Evolutionary conservation across 2,888 invertebrate species (phyloP).

Genomic region (Ormyrus thymus): DNA sequence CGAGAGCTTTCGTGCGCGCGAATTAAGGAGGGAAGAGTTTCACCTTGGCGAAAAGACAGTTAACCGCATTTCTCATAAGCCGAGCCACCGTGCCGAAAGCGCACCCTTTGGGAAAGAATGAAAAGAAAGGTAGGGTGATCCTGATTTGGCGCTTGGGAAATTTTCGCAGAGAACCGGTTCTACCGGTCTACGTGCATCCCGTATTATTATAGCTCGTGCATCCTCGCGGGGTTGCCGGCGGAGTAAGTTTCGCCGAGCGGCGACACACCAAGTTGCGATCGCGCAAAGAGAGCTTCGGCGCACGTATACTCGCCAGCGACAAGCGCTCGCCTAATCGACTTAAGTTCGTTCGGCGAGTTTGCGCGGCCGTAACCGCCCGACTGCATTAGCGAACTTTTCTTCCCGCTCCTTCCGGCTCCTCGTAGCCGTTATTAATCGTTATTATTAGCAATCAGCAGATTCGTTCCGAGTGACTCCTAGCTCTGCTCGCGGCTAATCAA

Average conservation of each 20-base stretch:
- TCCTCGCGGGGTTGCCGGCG: neutral
- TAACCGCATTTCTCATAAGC: constrained; percentile 71
- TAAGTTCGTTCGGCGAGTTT: constrained; percentile 46
- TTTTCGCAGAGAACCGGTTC: constrained; percentile 71
- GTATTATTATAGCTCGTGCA: neutral
- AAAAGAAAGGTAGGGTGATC: neutral
- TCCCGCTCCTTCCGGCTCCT: neutral
- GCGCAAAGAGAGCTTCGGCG: neutral
- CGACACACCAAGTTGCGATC: constrained; percentile 19
- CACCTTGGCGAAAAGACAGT: constrained; percentile 53
- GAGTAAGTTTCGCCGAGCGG: neutral
- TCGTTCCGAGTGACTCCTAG: constrained; percentile 9
- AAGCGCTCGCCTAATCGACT: constrained; percentile 32
- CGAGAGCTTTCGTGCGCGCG: constrained; percentile 37
- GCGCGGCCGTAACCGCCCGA: constrained; percentile 36
- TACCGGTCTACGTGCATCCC: constrained; percentile 62
- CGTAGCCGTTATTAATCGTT: constrained; percentile 28
- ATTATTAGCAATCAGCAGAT: neutral
- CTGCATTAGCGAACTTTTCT: constrained; percentile 3
- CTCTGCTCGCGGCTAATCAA: neutral
- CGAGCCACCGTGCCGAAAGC: constrained; percentile 46
- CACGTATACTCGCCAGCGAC: neutral
- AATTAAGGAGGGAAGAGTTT: constrained; percentile 14
- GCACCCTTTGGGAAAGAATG: constrained; percentile 55
- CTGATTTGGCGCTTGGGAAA: constrained; percentile 57